A percentile compares a stretch with the other conserved stretches of the same genome.
phyloP scores from a whole-genome alignment of 2,113 vertebrate genomes.

The Psittacula cyanocephala region DNA sequence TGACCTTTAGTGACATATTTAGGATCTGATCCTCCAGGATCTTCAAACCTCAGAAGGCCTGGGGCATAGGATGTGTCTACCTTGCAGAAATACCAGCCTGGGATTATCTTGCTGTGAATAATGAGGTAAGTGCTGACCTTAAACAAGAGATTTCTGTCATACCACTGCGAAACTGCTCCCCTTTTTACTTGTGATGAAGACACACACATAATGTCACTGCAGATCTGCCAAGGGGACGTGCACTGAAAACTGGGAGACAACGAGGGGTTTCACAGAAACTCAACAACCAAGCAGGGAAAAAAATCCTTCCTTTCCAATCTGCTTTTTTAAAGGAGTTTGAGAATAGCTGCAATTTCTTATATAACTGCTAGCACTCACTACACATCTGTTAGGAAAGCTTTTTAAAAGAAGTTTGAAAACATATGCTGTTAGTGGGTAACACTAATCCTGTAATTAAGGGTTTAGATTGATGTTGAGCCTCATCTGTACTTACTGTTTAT shows the following conservation, averaged over 20 bases:
- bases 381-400: neutral
- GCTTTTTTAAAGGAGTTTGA: neutral
- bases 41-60: neutral
- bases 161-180: neutral
- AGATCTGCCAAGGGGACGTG: neutral
- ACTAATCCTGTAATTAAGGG: neutral
- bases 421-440: neutral
- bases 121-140: neutral
- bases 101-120: neutral
- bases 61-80: neutral
- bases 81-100: neutral
- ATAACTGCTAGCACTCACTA: neutral
- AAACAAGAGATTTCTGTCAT: neutral
- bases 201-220: neutral
- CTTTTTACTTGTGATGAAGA: neutral
- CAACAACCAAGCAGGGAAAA: neutral
- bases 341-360: neutral
- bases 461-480: neutral
- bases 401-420: neutral
- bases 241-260: neutral
- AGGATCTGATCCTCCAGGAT: neutral
- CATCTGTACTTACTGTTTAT: neutral
- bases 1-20: neutral
- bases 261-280: neutral
- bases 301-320: neutral